phyloP scores from a whole-genome alignment of 2,888 invertebrate genomes.

The Andrena bicolor region DNA sequence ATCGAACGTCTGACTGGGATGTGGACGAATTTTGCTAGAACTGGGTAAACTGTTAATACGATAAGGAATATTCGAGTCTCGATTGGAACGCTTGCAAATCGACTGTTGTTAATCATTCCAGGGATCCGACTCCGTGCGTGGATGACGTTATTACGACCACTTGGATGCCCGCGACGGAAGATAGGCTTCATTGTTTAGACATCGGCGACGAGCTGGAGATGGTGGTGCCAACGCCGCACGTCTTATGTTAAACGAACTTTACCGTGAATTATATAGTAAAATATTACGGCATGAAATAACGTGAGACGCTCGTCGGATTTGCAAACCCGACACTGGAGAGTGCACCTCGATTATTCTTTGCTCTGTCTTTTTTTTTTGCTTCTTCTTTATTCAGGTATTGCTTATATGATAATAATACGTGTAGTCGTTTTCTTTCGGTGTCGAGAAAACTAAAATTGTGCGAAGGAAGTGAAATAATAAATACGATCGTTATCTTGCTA shows the following conservation, averaged over 20 bases:
- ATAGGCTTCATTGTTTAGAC: constrained; percentile 68
- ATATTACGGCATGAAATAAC: background rate
- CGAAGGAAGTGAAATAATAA: constrained; percentile 51
- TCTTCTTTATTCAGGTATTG: constrained; percentile 34
- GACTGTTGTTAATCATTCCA: constrained; percentile 41
- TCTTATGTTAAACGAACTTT: background rate
- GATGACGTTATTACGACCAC: constrained; percentile 64
- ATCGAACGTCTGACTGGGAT: constrained; percentile 74
- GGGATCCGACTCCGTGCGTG: constrained; percentile 74
- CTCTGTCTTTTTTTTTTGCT: constrained; percentile 15
- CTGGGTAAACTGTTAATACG: constrained; percentile 68
- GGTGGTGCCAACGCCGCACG: background rate
- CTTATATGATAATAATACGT: constrained; percentile 42
- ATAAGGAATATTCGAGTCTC: background rate
- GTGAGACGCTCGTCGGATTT: background rate
- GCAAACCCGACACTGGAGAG: background rate
- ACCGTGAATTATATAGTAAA: background rate
- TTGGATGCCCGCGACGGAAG: constrained; percentile 70
- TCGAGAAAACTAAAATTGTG: constrained; percentile 41
- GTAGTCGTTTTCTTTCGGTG: constrained; percentile 18
- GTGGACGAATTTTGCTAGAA: constrained; percentile 80
- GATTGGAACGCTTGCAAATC: background rate
- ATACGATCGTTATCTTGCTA: constrained; percentile 47
- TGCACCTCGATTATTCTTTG: background rate
- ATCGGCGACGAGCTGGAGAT: constrained; percentile 67